Evolutionary conservation across 2,797 vertebrate species (phyloP), one percentile per base, ranked within the genome.

Genomic region (Agapornis canus): DNA sequence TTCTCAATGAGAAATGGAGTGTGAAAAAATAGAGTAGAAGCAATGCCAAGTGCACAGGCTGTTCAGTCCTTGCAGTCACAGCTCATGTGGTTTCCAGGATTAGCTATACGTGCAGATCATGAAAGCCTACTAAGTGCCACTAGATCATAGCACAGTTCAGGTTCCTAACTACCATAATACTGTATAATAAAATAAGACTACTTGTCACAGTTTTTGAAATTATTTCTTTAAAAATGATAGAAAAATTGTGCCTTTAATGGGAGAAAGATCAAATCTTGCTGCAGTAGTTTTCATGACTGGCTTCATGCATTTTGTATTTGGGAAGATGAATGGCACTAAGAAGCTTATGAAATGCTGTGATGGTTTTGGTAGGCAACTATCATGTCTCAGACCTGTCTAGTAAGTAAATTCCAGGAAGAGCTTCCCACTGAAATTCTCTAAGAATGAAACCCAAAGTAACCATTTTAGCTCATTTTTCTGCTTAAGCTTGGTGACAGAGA

Each of bases 21-120:
- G 88, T 82, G 77, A 90, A 92, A 94, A 96, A 90, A 61, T 31
- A 81, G 57, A 25, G 51, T 69, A 47, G 72, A 91, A 94, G 42
- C 39, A 75, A 71, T 79, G 85, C 59, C 93, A 95, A 84, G 29
- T 37, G 37, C 51, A 63, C 66, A 89, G 88, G 29, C 70, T 87
- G 70, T 95, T 90, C 54, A 72, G 32, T 45, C 68, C 60, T 70
- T 40, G 6, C 60, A 87, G 48, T 86, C 45, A 49, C 45, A 72
- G 87, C 76, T 87, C 68, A 80, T 8, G 3, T 76, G 65, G 29
- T 56, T 82, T 42, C 42, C 57, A 61, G 40, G 61, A 85, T 85
- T 92, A 89, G 52, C 86, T 69, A 26, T 49, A 57, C n/a, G 81
- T 57, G n/a, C 77, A 75, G 39, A 39, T 11, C 57, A 25, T 61